Base-by-base conservation (phyloP, 2,113 vertebrate species). In the Paradisaea rubra region DNA sequence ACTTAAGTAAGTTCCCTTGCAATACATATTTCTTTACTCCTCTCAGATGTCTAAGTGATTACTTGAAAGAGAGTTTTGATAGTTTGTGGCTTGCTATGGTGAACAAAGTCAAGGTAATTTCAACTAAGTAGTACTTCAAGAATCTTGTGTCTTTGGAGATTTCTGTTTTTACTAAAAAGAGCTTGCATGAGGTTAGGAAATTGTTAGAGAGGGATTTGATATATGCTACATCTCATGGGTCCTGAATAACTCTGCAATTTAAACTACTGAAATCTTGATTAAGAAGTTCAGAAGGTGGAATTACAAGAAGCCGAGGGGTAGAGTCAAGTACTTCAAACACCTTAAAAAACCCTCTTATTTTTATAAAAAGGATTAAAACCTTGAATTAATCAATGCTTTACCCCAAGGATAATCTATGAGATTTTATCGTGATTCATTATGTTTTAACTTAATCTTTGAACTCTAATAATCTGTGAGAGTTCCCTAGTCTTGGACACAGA, bases 401-500 rank as follows among this genome's bases (percentile, higher is more conserved):
- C 41, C 47, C 39, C 27, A 80, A 82, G 68, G 59, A 94, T 54
- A 88, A 79, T 82, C 45, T 50, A 39, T 45, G 64, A 70, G 85
- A 88, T 88, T 89, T 91, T 81, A 94, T 83, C 60, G 37, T 59
- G 7, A 53, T 83, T 95, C 45, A 74, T 96, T 93, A 88, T 45
- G 33, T 66, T 83, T 73, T 84, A 59, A 42, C 11, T 79, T 89
- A 3, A 45, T 89, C 49, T 95, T 79, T 88, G 52, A 95, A 77
- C 44, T 39, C 35, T 57, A 37, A 73, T 60, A 71, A 80, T 81
- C 42, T 74, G 10, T 80, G 15, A 77, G 42, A 81, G 22, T 49
- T 85, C 16, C 20, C 5, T 37, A 35, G 27, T 69, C 73, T 89
- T 63, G 54, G 82, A 80, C 22, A 77, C 5, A 69, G 22, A 83